Conservation (phyloP, 1,140 invertebrate species). For the Drosophila kikkawai region DNA sequence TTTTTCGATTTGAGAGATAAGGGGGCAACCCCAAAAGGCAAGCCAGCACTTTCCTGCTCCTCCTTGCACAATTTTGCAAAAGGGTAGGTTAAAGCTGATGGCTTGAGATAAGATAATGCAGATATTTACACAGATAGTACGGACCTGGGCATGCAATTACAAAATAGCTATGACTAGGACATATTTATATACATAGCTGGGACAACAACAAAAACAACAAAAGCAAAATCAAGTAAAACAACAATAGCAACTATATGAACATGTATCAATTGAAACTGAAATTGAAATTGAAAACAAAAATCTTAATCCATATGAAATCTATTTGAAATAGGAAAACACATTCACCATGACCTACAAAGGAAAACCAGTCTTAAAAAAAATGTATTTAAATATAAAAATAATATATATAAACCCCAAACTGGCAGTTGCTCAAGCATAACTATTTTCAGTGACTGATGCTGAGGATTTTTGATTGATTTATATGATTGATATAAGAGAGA, state of each 20-base stretch:
- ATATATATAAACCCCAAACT: neutral
- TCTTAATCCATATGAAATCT: constrained; percentile 11
- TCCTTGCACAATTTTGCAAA: constrained; percentile 28
- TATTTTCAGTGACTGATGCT: constrained; percentile 1
- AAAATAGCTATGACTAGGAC: constrained; percentile 23
- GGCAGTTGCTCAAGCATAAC: neutral
- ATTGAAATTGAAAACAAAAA: neutral
- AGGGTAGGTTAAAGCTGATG: constrained; percentile 43
- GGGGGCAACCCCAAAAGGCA: constrained; percentile 41
- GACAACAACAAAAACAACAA: constrained; percentile 16
- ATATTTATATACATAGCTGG: neutral
- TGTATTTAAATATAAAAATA: neutral
- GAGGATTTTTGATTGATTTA: constrained; percentile 2
- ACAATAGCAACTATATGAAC: constrained; percentile 13
- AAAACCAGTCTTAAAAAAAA: constrained; percentile 29
- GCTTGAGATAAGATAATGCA: constrained; percentile 59
- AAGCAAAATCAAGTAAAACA: constrained; percentile 2
- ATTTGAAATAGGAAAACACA: constrained; percentile 35
- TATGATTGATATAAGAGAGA: neutral
- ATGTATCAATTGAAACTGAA: neutral
- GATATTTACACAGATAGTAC: constrained; percentile 52
- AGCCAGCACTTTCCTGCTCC: constrained; percentile 1
- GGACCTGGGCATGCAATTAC: constrained; percentile 53
- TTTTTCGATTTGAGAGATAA: constrained; percentile 13
- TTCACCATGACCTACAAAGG: constrained; percentile 66